Conservation (phyloP, 1,140 invertebrate species). For the Formica exsecta region DNA sequence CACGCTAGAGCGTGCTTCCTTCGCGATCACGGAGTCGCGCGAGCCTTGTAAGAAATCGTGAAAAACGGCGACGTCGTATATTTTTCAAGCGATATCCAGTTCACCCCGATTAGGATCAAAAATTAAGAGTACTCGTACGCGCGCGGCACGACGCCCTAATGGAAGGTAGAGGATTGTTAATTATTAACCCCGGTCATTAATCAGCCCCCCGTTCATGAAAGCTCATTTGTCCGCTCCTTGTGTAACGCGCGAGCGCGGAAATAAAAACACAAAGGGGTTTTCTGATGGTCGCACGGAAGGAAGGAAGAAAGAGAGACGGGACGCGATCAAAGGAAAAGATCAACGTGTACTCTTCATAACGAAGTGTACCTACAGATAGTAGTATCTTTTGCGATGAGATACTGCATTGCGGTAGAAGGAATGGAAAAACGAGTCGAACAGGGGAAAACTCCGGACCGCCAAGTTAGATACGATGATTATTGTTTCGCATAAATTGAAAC, state of each 20-base stretch:
- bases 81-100: constrained; percentile 51
- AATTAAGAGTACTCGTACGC: constrained; percentile 25
- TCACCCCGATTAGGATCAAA: constrained; percentile 42
- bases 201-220: constrained; percentile 48
- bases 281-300: constrained; percentile 28
- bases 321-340: constrained; percentile 42
- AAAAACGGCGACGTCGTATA: constrained; percentile 43
- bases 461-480: constrained; percentile 48
- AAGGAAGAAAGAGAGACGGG: not conserved
- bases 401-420: constrained; percentile 46
- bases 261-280: constrained; percentile 47
- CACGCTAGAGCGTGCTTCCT: constrained; percentile 48
- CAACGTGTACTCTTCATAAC: constrained; percentile 38
- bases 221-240: constrained; percentile 48
- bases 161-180: constrained; percentile 47
- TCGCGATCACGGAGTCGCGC: constrained; percentile 35
- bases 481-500: constrained; percentile 61
- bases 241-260: constrained; percentile 32
- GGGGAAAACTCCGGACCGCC: constrained; percentile 16
- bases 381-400: constrained; percentile 10
- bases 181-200: constrained; percentile 54
- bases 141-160: constrained; percentile 30
- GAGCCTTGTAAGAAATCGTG: constrained; percentile 38
- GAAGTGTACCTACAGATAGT: constrained; percentile 31
- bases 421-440: constrained; percentile 30